Evolutionary conservation across 2,797 vertebrate genomes (phyloP).

Genomic region (Falco cherrug): DNA sequence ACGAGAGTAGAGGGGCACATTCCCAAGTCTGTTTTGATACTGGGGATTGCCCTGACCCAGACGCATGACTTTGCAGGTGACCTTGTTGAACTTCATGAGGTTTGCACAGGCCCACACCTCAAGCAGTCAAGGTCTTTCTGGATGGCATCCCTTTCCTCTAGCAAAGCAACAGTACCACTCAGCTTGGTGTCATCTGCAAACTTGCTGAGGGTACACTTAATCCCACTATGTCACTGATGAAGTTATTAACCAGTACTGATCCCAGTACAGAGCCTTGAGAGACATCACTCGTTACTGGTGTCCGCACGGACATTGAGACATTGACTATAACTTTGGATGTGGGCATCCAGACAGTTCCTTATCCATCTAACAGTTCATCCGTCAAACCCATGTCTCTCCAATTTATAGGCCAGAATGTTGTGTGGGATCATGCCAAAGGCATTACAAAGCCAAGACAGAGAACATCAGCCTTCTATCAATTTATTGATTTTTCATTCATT

Average conservation of each 20-base stretch:
- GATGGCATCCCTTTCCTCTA: not conserved
- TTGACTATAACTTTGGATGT: not conserved
- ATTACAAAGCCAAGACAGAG: not conserved
- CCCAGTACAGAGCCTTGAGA: not conserved
- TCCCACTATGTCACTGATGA: not conserved
- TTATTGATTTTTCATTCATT: not conserved
- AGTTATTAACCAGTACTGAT: not conserved
- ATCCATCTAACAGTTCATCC: not conserved
- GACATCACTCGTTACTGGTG: not conserved
- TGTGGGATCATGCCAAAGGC: not conserved
- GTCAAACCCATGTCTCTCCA: not conserved
- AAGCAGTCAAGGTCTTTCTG: not conserved
- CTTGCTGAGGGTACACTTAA: not conserved
- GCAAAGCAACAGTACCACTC: not conserved
- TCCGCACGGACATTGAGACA: not conserved
- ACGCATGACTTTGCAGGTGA: not conserved
- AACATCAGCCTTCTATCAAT: not conserved
- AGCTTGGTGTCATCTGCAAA: not conserved
- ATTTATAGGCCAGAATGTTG: not conserved
- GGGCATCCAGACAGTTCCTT: not conserved
- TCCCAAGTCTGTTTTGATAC: too few relatives aligned
- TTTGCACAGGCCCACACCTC: not conserved
- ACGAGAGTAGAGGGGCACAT: not conserved
- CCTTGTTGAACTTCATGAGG: not conserved
- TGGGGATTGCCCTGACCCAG: not conserved